Conservation (phyloP, 2,888 invertebrate genomes). For the Phyllotreta cruciferae region DNA sequence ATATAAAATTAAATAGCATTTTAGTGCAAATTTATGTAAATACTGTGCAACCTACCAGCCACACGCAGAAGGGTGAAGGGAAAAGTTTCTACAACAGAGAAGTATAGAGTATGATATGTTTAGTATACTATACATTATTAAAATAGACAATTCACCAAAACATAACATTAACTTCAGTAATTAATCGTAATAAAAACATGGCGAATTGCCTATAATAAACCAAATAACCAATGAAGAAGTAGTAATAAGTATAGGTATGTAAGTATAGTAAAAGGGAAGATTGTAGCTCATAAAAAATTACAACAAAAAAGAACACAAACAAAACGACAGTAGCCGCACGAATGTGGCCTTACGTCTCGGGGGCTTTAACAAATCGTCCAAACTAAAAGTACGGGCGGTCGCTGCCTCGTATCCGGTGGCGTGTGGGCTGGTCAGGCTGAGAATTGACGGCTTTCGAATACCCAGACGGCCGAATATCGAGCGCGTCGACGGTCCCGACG, state of each 20-base stretch:
- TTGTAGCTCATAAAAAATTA: too few species aligned
- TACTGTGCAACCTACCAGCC: constrained; percentile 62
- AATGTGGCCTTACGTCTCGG: constrained; percentile 73
- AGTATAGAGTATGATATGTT: constrained; percentile 40
- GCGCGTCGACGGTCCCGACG: constrained; percentile 63
- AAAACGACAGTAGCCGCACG: constrained; percentile 24
- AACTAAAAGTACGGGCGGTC: constrained; percentile 84
- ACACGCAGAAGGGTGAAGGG: constrained; percentile 60
- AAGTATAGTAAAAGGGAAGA: too few species aligned
- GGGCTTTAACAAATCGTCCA: constrained; percentile 87
- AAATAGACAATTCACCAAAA: constrained; percentile 25
- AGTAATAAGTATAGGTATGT: too few species aligned
- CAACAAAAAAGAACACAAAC: constrained; percentile 18
- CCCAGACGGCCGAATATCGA: constrained; percentile 84
- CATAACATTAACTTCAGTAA: not conserved
- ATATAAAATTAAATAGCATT: constrained; percentile 40
- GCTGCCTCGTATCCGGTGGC: constrained; percentile 63
- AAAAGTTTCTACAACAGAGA: constrained; percentile 44
- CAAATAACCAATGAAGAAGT: too few species aligned
- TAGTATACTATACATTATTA: too few species aligned
- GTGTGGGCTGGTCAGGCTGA: constrained; percentile 77
- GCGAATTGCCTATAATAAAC: not conserved
- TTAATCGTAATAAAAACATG: not conserved
- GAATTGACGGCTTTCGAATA: constrained; percentile 87
- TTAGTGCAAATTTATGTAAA: constrained; percentile 43